Percentiles rank a stretch among this genome's conserved stretches.
phyloP scores from a whole-genome alignment of 2,113 vertebrate genomes.

The Cygnus atratus region DNA sequence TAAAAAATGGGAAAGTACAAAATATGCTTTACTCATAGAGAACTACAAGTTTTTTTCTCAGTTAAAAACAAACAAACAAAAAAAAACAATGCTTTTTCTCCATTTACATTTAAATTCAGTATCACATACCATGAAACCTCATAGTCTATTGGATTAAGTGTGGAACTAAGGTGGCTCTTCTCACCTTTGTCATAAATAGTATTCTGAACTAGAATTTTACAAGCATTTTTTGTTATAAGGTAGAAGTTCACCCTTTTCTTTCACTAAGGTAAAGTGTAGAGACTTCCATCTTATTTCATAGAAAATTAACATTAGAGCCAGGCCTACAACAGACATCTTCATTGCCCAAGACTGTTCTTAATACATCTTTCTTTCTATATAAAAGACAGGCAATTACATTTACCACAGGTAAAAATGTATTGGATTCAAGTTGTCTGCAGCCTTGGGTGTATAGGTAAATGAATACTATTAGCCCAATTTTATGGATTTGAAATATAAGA shows the following conservation, averaged over 20 bases:
- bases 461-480: not conserved
- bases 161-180: not conserved
- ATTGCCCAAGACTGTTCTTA: not conserved
- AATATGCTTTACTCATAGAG: not conserved
- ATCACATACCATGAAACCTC: not conserved
- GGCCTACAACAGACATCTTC: not conserved
- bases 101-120: not conserved
- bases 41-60: not conserved
- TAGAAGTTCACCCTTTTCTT: not conserved
- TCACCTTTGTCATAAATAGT: not conserved
- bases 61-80: not conserved
- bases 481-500: slow-evolving; percentile 37
- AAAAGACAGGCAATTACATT: not conserved
- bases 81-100: not conserved
- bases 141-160: not conserved
- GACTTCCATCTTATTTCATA: not conserved
- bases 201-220: not conserved
- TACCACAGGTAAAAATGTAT: not conserved
- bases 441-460: not conserved
- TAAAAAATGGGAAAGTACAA: not conserved
- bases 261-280: not conserved
- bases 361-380: not conserved
- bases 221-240: not conserved
- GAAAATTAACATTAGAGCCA: not conserved
- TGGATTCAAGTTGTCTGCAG: not conserved